Base-by-base conservation (phyloP, 2,888 invertebrate species). In the Osmoderma eremita region DNA sequence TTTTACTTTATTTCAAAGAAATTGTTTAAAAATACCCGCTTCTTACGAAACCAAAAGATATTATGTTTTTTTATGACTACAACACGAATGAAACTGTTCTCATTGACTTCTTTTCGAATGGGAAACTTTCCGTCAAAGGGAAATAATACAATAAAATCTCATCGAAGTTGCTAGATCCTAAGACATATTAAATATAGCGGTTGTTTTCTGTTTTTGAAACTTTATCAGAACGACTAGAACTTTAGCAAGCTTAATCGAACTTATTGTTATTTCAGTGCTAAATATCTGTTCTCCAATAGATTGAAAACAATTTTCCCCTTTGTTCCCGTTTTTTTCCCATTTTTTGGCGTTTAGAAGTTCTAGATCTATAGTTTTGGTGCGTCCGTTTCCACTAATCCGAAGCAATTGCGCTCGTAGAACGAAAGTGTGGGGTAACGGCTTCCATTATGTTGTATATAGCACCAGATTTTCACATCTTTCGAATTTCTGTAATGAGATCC, bases 201-300 rank as follows among this genome's bases (percentile, higher is more conserved):
- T 51, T 63, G 51, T 63, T 63, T 63, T 42, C 63, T 42, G 41
- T 45, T 41, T 63, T 63, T 51, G 58, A 45, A 61, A 61, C 48
- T 61, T 61, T 36, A 18, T 45, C 36, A 39, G 36, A 67, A 53
- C 53, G 48, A 18, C 41, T 67, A 54, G 63, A 63, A 67, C 48
- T 67, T 67, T 22, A 38, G 41, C 24, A 24, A 39, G 39, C 56
- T 67, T 67, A 67, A 67, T 67, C 63, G 63, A 39, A 63, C 63
- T 63, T 63, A 63, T 67, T 56, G 67, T 67, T 67, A 67, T 54
- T 67, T 67, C 45, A 54, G 67, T 41, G 63, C 42, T 63, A 63
- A 67, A 54, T 41, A 66, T 58, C 65, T 58, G 15, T 45, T 61
- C 45, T 5, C 30, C 8, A 30, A 45, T 61, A 45, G 58, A 30